These are phyloP conservation scores for Montipora capricornis DNA, from an alignment of 64 coral and sea anemone genomes.

Conservation along the genomic window DNA sequence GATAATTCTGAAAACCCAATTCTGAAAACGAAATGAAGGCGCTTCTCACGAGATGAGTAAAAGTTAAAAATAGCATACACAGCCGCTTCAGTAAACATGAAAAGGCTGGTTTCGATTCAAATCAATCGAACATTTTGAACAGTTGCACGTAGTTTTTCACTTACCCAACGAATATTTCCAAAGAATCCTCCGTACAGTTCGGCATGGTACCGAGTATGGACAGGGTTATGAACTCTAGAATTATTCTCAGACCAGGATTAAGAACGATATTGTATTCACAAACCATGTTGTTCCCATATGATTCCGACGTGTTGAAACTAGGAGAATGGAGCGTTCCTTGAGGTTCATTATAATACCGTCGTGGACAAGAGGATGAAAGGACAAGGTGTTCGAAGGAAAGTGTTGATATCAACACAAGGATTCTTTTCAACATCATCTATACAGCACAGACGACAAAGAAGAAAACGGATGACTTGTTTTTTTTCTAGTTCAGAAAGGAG, in stretches of 20 bases:
- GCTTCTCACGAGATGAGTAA: no score
- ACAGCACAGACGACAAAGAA: not conserved
- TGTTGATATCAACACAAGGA: not conserved
- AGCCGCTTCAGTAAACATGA: no score
- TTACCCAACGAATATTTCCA: constrained; percentile 65
- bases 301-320: not conserved
- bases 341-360: not conserved
- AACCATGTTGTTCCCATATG: not conserved
- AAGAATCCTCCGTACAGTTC: constrained; percentile 39
- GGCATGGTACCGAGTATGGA: constrained; percentile 45
- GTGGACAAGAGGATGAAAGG: not conserved
- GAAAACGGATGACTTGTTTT: no score
- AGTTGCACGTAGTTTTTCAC: not conserved
- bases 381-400: not conserved
- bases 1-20: no score
- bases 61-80: no score
- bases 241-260: constrained; percentile 2
- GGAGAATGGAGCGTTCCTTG: not conserved
- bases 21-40: no score
- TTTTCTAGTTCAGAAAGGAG: no score
- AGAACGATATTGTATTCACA: constrained; percentile 33
- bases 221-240: constrained; percentile 9
- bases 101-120: no score
- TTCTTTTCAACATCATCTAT: not conserved
- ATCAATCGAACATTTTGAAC: no score